phyloP scores from a whole-genome alignment of 2,113 vertebrate genomes.

The Etia nguti region DNA sequence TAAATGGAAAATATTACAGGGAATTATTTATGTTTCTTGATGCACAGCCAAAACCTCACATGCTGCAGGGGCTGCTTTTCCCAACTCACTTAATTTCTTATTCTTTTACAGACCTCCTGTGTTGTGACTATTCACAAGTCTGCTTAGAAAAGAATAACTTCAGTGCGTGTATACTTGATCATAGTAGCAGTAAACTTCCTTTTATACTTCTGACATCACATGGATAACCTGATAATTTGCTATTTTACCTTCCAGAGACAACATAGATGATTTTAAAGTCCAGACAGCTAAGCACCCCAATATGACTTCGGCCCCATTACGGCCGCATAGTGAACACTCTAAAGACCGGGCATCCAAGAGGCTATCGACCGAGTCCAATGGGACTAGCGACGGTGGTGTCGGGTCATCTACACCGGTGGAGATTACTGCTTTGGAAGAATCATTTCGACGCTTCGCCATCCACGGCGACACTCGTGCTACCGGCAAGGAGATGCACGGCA shows the following conservation, averaged over 20 bases:
- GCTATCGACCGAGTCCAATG: slow-evolving; percentile 79
- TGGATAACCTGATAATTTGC: neutral
- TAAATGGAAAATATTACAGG: neutral
- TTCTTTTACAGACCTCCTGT: neutral
- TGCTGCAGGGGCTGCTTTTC: neutral
- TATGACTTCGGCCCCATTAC: slow-evolving; percentile 52
- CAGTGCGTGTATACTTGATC: neutral
- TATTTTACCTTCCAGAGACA: slow-evolving; percentile 47
- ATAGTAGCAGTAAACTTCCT: neutral
- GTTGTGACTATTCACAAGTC: neutral
- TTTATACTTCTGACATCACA: neutral
- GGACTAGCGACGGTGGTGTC: slow-evolving; percentile 73
- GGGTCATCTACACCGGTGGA: slow-evolving; percentile 76
- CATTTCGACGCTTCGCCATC: slow-evolving; percentile 88
- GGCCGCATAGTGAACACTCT: slow-evolving; percentile 67
- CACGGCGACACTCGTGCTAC: slow-evolving; percentile 91
- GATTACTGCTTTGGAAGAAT: slow-evolving; percentile 86
- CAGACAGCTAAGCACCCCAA: slow-evolving; percentile 72
- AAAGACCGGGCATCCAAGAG: slow-evolving; percentile 69
- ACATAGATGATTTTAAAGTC: slow-evolving; percentile 74
- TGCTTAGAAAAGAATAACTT: neutral
- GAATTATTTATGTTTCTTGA: neutral
- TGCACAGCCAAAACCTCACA: neutral
- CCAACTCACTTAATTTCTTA: neutral
- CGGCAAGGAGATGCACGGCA: slow-evolving; percentile 91